Evolutionary conservation across 1,140 invertebrate species (phyloP).

Genomic region (Pogonus chalceus): DNA sequence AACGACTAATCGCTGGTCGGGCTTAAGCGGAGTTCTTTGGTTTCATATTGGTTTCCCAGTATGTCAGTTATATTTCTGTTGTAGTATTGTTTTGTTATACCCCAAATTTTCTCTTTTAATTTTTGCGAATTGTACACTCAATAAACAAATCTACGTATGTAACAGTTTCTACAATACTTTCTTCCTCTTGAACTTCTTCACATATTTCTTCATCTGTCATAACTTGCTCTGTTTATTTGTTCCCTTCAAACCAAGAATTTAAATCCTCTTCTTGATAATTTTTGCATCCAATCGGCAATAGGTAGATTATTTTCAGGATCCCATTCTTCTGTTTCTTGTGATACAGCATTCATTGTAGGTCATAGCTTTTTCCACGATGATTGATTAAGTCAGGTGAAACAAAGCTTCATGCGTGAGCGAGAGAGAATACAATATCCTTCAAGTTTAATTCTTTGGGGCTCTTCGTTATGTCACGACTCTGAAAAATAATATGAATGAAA

Average conservation of each 20-base stretch:
- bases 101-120: too few species aligned
- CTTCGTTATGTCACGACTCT: too few species aligned
- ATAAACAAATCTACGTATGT: too few species aligned
- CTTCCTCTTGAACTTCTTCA: slow-evolving; percentile 17
- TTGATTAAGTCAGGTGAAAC: slow-evolving; percentile 22
- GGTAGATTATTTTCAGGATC: slow-evolving; percentile 23
- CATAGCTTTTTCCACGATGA: slow-evolving; percentile 28
- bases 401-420: slow-evolving; percentile 27
- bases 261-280: slow-evolving; percentile 20
- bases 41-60: too few species aligned
- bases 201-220: slow-evolving; percentile 24
- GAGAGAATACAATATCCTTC: slow-evolving; percentile 25
- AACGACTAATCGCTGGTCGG: too few species aligned
- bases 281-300: slow-evolving; percentile 19
- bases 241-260: slow-evolving; percentile 21
- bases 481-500: too few species aligned
- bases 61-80: too few species aligned
- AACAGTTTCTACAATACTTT: slow-evolving; percentile 23
- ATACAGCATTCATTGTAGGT: slow-evolving; percentile 19
- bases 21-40: too few species aligned
- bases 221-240: slow-evolving; percentile 20
- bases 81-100: too few species aligned
- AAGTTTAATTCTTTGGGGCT: slow-evolving; percentile 31
- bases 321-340: slow-evolving; percentile 23
- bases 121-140: too few species aligned